Evolutionary conservation across 2,113 vertebrate species (phyloP).

Genomic region (Chaenocephalus aceratus): DNA sequence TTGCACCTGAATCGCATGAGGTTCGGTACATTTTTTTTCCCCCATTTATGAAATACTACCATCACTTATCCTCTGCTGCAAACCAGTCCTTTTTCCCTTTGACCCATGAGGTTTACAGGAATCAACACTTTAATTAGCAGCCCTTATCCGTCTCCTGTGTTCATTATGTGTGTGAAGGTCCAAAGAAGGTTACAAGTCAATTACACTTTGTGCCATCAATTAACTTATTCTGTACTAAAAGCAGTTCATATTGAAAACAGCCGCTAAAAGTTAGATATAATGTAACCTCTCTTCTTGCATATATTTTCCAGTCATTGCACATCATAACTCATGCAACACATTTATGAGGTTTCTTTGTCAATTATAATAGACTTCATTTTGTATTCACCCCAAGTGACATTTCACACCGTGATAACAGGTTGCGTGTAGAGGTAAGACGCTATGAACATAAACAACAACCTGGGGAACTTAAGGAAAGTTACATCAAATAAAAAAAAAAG

Average conservation of each 20-base stretch:
- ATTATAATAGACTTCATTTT: neutral
- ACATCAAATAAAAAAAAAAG: neutral
- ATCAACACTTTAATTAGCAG: slow-evolving; percentile 64
- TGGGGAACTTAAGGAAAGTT: neutral
- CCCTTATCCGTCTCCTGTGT: slow-evolving; percentile 58
- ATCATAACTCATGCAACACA: slow-evolving; percentile 46
- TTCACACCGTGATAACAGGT: neutral
- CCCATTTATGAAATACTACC: neutral
- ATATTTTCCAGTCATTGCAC: slow-evolving; percentile 17
- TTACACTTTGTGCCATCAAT: slow-evolving; percentile 45
- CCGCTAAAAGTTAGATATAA: slow-evolving; percentile 51
- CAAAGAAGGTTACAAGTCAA: slow-evolving; percentile 67
- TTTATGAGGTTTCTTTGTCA: neutral
- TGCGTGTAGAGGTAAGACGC: neutral
- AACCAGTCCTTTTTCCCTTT: neutral
- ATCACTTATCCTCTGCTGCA: slow-evolving; percentile 15
- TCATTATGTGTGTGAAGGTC: slow-evolving; percentile 52
- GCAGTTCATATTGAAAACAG: slow-evolving; percentile 5
- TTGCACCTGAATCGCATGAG: too few relatives aligned
- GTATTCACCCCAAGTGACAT: neutral
- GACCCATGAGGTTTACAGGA: slow-evolving; percentile 31
- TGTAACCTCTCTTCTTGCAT: neutral
- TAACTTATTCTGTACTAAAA: slow-evolving; percentile 25
- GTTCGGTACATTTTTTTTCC: neutral
- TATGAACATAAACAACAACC: neutral